phyloP scores from a whole-genome alignment of 2,888 invertebrate species.

The Dryadula phaetusa region DNA sequence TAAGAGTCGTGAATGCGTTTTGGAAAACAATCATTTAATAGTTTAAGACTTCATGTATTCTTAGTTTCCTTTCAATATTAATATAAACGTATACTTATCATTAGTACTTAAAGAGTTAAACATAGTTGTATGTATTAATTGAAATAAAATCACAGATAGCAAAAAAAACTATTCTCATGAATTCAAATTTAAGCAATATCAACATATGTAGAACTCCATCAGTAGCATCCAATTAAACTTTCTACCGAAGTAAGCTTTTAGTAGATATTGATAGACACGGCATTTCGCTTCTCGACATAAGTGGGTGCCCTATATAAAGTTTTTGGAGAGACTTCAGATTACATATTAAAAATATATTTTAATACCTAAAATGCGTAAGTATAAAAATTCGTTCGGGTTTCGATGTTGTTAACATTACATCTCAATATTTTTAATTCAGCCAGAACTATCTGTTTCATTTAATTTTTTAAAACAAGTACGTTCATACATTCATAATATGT shows the following conservation, averaged over 20 bases:
- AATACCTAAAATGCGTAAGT: neutral
- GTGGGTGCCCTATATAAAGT: constrained; percentile 9
- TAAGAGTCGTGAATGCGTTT: too few relatives aligned
- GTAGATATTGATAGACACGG: constrained; percentile 21
- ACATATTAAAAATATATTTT: constrained; percentile 11
- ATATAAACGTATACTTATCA: too few relatives aligned
- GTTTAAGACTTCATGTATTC: too few relatives aligned
- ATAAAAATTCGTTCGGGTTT: neutral
- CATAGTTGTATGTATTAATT: too few relatives aligned
- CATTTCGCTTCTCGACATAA: constrained; percentile 3
- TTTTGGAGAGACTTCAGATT: neutral
- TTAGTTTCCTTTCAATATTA: too few relatives aligned
- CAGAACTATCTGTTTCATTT: neutral
- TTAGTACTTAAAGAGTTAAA: too few relatives aligned
- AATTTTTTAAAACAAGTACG: too few relatives aligned
- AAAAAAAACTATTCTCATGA: too few relatives aligned
- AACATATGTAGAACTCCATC: constrained; percentile 23
- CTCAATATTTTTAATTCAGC: neutral
- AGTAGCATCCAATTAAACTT: constrained; percentile 27
- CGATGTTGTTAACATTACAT: neutral
- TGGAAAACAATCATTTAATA: too few relatives aligned
- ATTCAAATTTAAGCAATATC: neutral
- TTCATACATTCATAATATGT: too few relatives aligned
- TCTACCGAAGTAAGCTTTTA: constrained; percentile 12
- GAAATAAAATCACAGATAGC: too few relatives aligned